Percentiles rank a stretch among this genome's conserved stretches.
phyloP scores from a whole-genome alignment of 35 echinoderm and acorn worm species.

The Heliocidaris tuberculata region DNA sequence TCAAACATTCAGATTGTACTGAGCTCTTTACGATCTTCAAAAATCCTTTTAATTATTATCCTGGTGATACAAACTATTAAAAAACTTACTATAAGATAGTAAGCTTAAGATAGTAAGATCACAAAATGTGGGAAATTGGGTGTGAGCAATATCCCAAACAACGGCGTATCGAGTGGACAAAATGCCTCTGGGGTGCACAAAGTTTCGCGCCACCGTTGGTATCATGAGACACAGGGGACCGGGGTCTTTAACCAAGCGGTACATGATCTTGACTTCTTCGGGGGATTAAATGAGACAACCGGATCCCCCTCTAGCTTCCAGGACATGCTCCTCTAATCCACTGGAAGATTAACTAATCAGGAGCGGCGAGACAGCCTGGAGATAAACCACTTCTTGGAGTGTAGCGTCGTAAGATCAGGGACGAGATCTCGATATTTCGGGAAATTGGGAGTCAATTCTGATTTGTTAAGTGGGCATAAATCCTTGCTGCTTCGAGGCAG shows the following conservation, averaged over 20 bases:
- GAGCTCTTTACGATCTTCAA: too few species aligned
- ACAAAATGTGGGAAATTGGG: too few species aligned
- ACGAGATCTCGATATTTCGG: not conserved
- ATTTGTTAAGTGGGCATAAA: constrained; percentile 3
- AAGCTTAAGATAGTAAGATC: too few species aligned
- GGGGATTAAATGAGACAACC: constrained; percentile 23
- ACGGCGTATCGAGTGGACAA: too few species aligned
- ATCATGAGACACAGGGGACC: not conserved
- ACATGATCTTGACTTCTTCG: not conserved
- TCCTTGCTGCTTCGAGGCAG: not conserved
- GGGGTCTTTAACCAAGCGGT: constrained; percentile 5
- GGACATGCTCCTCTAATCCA: constrained; percentile 17
- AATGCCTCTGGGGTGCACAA: not conserved
- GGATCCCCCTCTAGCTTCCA: constrained; percentile 27
- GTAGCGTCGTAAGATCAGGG: not conserved
- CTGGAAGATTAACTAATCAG: constrained; percentile 36
- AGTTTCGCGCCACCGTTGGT: not conserved
- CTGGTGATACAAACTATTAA: too few species aligned
- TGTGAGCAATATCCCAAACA: too few species aligned
- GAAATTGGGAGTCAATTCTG: constrained; percentile 4
- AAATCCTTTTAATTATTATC: too few species aligned
- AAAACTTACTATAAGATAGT: too few species aligned
- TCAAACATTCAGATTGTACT: too few species aligned
- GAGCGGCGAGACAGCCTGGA: constrained; percentile 29
- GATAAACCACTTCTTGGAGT: not conserved